Evolutionary conservation across 2,797 vertebrate genomes (phyloP).

Genomic region (Pipistrellus nathusii): DNA sequence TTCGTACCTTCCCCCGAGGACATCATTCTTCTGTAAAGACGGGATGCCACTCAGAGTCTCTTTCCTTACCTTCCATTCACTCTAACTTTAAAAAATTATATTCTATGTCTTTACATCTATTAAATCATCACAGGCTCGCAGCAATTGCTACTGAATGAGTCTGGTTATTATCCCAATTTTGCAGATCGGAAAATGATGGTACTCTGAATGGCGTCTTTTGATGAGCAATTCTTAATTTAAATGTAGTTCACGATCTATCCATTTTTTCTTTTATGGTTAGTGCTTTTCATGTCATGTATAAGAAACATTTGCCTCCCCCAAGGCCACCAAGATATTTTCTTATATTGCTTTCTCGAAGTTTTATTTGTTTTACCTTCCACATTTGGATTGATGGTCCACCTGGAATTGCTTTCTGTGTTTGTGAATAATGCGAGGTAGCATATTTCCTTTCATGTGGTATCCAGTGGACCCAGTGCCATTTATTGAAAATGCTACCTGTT

Average conservation of each 20-base stretch:
- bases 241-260: background rate
- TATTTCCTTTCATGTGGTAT: background rate
- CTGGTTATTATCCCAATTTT: background rate
- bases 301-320: background rate
- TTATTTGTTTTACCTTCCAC: background rate
- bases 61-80: background rate
- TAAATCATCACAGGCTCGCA: background rate
- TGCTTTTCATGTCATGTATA: background rate
- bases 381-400: background rate
- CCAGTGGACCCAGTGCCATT: background rate
- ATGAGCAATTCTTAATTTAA: background rate
- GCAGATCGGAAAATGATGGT: background rate
- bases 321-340: background rate
- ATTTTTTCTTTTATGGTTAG: background rate
- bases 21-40: background rate
- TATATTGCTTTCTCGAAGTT: background rate
- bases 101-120: background rate
- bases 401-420: background rate
- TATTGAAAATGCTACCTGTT: background rate
- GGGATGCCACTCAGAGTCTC: background rate
- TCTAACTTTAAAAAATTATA: background rate
- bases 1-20: fast-evolving
- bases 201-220: background rate
- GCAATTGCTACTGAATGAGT: background rate
- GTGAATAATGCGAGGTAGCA: background rate